Evolutionary conservation across 2,113 vertebrate species (phyloP).

Genomic region (Ellobius talpinus): DNA sequence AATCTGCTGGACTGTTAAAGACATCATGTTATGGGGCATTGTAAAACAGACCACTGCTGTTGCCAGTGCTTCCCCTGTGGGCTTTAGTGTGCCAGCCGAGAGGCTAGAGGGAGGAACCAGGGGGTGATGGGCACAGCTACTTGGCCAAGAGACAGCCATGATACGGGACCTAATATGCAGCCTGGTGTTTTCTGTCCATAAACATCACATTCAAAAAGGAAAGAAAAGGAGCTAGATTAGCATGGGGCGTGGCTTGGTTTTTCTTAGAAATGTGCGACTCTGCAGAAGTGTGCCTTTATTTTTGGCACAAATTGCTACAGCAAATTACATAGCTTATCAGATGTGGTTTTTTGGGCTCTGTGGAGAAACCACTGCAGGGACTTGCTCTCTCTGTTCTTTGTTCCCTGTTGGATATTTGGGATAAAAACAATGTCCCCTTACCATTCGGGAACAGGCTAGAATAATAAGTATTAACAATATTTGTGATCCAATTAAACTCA

Average conservation of each 20-base stretch:
- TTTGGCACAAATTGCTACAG: constrained; percentile 89
- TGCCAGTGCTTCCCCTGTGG: constrained; percentile 36
- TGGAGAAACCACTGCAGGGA: constrained; percentile 86
- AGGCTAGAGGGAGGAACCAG: not conserved
- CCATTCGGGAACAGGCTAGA: constrained; percentile 77
- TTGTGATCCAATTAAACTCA: constrained; percentile 78
- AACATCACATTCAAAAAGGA: constrained; percentile 75
- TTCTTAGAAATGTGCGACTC: constrained; percentile 87
- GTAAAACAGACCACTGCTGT: constrained; percentile 72
- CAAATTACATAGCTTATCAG: constrained; percentile 91
- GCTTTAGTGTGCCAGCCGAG: constrained; percentile 23
- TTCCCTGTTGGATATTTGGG: constrained; percentile 85
- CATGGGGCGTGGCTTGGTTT: constrained; percentile 85
- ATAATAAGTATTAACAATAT: constrained; percentile 68
- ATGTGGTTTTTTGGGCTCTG: constrained; percentile 88
- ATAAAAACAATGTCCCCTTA: constrained; percentile 84
- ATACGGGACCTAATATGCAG: constrained; percentile 17
- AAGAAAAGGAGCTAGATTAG: constrained; percentile 78
- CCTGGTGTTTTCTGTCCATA: constrained; percentile 65
- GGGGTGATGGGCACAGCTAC: accelerated
- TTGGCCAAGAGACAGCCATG: not conserved
- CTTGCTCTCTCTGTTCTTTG: constrained; percentile 87
- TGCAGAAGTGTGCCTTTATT: constrained; percentile 89
- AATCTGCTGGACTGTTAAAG: constrained; percentile 77
- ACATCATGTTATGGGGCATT: constrained; percentile 73